Evolutionary conservation across 2,888 invertebrate species (phyloP), one percentile per base, ranked within the genome.

Genomic region (Keiferia lycopersicella): DNA sequence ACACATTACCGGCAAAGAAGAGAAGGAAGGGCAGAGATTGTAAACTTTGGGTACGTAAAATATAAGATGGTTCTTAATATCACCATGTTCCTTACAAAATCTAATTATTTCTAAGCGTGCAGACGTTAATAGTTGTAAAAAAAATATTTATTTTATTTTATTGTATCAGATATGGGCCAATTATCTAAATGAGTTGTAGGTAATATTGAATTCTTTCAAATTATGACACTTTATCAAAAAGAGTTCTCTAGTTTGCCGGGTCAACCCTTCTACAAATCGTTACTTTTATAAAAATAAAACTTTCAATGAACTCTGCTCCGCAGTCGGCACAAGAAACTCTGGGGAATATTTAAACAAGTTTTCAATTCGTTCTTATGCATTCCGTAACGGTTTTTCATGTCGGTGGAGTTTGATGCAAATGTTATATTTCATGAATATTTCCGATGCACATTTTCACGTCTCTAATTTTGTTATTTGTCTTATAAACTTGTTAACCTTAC

Each of bases 391-490:
- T 57, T 57, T 34, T 57, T 56, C 59, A 63, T 60, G 64, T 64
- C 61, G 62, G 61, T 58, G 70, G 66, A 53, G 22, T 53, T 53
- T 22, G 14, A 22, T 53, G 51, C 59, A 62, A 53, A 53, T 53
- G 51, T 12, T 14, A 22, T 51, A 8, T 26, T 53, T 53, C 51
- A 26, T 22, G 51, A 14, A 11, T 34, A 4, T 34, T 34, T 34
- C 34, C 10, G 34, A 34, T 34, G 34, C 8, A 34, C 34, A 34
- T 34, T 45, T 45, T 3, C n/a, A 45, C 16, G 6, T n/a, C n/a
- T 4, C 16, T 45, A 16, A n/a, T n/a, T 41, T 41, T 41, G 41
- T 41, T 41, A n/a, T 12, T 12, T 16, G 16, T 8, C 8, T 34
- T 34, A 34, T 34, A 10, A 30, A 30, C 30, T 30, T 30, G 30